Conservation (phyloP, 2,888 invertebrate species). For the Plagiodera versicolora region DNA sequence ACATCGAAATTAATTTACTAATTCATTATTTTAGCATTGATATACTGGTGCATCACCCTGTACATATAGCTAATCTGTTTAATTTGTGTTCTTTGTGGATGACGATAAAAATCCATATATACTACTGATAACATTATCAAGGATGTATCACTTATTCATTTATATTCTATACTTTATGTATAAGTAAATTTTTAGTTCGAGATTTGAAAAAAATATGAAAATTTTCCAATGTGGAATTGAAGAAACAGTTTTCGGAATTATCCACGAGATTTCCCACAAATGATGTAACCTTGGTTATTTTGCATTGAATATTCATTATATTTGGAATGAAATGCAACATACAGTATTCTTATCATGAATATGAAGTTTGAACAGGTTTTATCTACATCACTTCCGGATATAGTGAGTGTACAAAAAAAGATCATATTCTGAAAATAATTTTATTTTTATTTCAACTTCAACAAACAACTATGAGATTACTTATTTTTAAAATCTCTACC, state of each 20-base stretch:
- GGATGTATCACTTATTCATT: neutral
- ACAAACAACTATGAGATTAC: slow-evolving; percentile 11
- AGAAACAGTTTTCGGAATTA: too few relatives aligned
- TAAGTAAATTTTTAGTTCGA: neutral
- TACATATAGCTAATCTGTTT: neutral
- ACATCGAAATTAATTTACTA: too few relatives aligned
- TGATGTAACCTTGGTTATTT: too few relatives aligned
- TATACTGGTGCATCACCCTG: neutral
- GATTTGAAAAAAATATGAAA: neutral
- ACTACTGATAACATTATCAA: slow-evolving; percentile 10
- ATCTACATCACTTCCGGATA: too few relatives aligned
- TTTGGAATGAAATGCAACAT: too few relatives aligned
- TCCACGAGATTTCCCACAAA: neutral
- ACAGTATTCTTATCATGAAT: too few relatives aligned
- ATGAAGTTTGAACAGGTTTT: too few relatives aligned
- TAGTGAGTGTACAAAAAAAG: neutral
- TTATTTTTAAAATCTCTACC: neutral
- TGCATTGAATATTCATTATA: too few relatives aligned
- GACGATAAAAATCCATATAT: neutral
- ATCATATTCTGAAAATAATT: slow-evolving; percentile 7
- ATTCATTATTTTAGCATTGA: too few relatives aligned
- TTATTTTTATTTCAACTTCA: slow-evolving; percentile 13
- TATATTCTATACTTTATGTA: neutral
- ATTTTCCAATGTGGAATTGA: too few relatives aligned
- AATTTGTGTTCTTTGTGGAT: neutral